Base-by-base conservation (phyloP, 2,888 invertebrate species). In the Chironomus riparius region DNA sequence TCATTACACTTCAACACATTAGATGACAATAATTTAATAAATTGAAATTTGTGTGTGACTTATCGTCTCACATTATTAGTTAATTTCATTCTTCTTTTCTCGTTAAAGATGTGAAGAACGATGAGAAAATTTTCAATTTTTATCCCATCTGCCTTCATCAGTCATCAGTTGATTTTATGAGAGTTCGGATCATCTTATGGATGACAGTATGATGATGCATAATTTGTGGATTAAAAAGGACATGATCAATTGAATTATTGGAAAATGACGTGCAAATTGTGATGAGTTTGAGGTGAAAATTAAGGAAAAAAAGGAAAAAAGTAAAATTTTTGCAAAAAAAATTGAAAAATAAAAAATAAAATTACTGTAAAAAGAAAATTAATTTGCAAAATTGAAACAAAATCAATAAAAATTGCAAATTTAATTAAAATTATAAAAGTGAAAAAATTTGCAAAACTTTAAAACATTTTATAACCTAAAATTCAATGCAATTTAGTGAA, bases 11-110 rank as follows among this genome's bases (percentile, higher is more conserved):
- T 50, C 38, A 61, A 72, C 72, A 72, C 72, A 62, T 62, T 21
- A 72, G 61, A 72, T 72, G 72, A 72, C 62, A 72, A 61, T 74
- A 74, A 74, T 74, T 74, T 74, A 74, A 74, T 74, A 74, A 74
- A 74, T 74, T 74, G 74, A 74, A 68, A 47, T 68, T 74, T 74
- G 48, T 74, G 68, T 74, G 72, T 61, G 28, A 28, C 50, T 56
- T 38, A 38, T 38, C 38, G 38, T 38, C 38, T 38, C 38, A 38
- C 38, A 38, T 68, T 68, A 47, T 68, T 24, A 68, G 74, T 74
- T 68, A 68, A 68, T 68, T 74, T 24, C 38, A 56, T 56, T 38
- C 38, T 38, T 38, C 38, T 38, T 38, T 38, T 38, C 38, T 38
- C 38, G 38, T 38, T 38, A 38, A 38, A 38, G 38, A 48, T 70